Evolutionary conservation across 2,888 invertebrate genomes (phyloP).

Genomic region (Capitulum mitella): DNA sequence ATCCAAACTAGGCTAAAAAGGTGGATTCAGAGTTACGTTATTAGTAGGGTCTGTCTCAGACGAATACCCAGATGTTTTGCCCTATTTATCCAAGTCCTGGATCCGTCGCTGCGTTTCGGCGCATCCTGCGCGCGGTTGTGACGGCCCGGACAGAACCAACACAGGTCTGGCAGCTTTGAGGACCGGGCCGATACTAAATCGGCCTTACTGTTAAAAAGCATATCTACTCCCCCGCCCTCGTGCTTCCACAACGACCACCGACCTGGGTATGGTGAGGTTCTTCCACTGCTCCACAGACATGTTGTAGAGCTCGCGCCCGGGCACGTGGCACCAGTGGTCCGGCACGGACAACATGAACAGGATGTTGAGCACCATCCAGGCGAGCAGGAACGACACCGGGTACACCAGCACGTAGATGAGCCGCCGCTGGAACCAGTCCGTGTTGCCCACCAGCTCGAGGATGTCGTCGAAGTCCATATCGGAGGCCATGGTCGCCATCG

Average conservation of each 20-base stretch:
- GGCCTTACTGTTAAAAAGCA: too few relatives aligned
- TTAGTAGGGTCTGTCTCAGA: too few relatives aligned
- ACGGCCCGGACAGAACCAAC: too few relatives aligned
- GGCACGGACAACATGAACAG: conserved; percentile 52
- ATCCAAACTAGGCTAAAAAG: too few relatives aligned
- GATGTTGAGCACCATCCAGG: conserved; percentile 50
- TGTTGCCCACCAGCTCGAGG: conserved; percentile 49
- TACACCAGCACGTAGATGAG: conserved; percentile 45
- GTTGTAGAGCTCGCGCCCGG: conserved; percentile 48
- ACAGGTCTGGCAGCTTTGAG: too few relatives aligned
- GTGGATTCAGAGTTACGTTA: too few relatives aligned
- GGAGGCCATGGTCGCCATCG: conserved; percentile 40
- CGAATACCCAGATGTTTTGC: too few relatives aligned
- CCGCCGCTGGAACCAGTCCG: conserved; percentile 51
- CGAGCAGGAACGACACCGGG: conserved; percentile 46
- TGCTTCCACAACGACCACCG: conserved; percentile 41
- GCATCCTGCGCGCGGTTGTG: too few relatives aligned
- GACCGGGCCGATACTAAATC: too few relatives aligned
- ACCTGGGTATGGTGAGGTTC: conserved; percentile 50
- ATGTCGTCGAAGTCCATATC: conserved; percentile 49
- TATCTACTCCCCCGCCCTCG: too few relatives aligned
- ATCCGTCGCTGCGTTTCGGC: too few relatives aligned
- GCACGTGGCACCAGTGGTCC: conserved; percentile 54
- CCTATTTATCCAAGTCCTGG: too few relatives aligned
- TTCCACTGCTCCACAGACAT: conserved; percentile 50